Evolutionary conservation across 2,888 invertebrate genomes (phyloP).

Genomic region (Physocephala rufipes): DNA sequence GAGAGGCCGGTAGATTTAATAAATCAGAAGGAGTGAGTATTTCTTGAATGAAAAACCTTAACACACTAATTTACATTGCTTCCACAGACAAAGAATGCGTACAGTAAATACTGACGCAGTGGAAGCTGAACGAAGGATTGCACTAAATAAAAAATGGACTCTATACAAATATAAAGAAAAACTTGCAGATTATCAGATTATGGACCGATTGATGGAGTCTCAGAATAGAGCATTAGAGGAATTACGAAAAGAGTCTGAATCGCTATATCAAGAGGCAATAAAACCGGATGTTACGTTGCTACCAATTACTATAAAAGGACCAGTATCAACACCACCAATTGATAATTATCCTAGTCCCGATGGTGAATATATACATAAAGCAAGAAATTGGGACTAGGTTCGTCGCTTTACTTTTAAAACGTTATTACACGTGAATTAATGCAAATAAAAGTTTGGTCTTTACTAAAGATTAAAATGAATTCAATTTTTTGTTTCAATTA

Average conservation of each 20-base stretch:
- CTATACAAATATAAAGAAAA: conserved; percentile 74
- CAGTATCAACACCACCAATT: conserved; percentile 85
- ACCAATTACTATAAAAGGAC: conserved; percentile 77
- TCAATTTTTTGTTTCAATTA: too few species aligned
- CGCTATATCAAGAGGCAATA: conserved; percentile 87
- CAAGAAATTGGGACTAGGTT: conserved; percentile 78
- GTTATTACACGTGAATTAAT: too few species aligned
- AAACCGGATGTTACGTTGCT: conserved; percentile 78
- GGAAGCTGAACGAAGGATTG: conserved; percentile 72
- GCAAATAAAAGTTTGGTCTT: too few species aligned
- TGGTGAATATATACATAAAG: conserved; percentile 87
- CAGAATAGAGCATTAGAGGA: conserved; percentile 84
- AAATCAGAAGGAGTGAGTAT: conserved; percentile 53
- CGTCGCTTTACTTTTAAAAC: too few species aligned
- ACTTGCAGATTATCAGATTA: conserved; percentile 72
- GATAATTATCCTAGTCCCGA: conserved; percentile 83
- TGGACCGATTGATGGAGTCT: conserved; percentile 74
- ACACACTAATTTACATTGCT: not conserved
- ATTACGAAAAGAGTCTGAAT: conserved; percentile 82
- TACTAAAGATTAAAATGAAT: too few species aligned
- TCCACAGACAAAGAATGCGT: conserved; percentile 68
- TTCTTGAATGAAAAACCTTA: not conserved
- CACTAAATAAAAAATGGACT: conserved; percentile 80
- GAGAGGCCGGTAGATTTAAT: conserved; percentile 75
- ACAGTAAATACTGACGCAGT: conserved; percentile 68